Evolutionary conservation across 2,797 vertebrate species (phyloP), one percentile per base, ranked within the genome.

Genomic region (Sebastes nivosus): DNA sequence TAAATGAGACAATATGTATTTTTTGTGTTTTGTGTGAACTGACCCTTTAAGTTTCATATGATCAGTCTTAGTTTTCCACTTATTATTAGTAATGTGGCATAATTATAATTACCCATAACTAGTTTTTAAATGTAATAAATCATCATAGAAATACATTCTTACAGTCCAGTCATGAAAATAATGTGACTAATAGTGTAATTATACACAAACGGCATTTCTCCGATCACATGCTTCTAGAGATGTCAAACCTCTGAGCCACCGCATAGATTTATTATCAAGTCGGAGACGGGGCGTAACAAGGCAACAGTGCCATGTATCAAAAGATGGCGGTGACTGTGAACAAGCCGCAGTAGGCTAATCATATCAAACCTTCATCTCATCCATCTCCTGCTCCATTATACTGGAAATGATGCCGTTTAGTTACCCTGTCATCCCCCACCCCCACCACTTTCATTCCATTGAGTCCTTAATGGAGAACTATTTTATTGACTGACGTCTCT

Each of bases 121-220:
- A 6, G 54, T 65, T 58, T 71, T 75, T 75, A 71, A 84, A 46
- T 34, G 59, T 55, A 63, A 90, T 87, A 77, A 82, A 89, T 83
- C 77, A 77, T 36, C 13, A 29, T 22, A 4, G 20, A 60, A 77
- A 54, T 52, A 20, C 25, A n/a, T 68, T 64, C 27, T 67, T 66
- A 11, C 52, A 73, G 46, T 77, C n/a, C 58, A 69, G 25, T 55
- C 32, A 22, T 70, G 30, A 63, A 73, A 82, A 75, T 73, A 18
- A 50, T 65, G 30, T 91, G 89, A 92, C 86, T 88, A 81, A 92
- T 91, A 13, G 74, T 80, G 59, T 89, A 88, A 92, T 93, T 88
- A 92, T 67, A 72, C 34, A 63, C 61, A 72, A 68, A 16, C 18
- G 4, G 65, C 67, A 27, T 77, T 59, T 83, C 65, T 79, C 77